These are phyloP conservation scores for Polydrusus tereticollis DNA, from an alignment of 2,888 invertebrate species.

Conservation along the genomic window DNA sequence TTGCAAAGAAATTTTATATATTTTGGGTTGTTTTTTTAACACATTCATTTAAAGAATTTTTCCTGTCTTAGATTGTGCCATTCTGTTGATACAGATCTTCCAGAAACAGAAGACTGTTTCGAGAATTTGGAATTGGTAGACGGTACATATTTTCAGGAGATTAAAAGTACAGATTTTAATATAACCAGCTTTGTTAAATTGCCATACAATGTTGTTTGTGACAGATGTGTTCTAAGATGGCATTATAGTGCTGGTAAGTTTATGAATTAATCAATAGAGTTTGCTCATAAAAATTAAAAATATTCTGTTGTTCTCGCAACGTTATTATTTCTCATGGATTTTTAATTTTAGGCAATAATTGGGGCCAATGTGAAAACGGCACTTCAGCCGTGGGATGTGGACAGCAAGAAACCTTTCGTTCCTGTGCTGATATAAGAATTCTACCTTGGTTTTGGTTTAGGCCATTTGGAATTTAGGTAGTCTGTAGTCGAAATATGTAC, in stretches of 20 bases:
- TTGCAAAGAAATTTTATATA: no score
- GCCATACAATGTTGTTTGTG: constrained; percentile 65
- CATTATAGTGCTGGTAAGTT: constrained; percentile 40
- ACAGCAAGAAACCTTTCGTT: constrained; percentile 62
- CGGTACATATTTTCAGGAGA: constrained; percentile 53
- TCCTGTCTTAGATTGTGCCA: constrained; percentile 57
- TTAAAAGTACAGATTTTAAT: constrained; percentile 48
- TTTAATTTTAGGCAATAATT: constrained; percentile 60
- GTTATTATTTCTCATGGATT: no score
- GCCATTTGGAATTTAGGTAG: neutral
- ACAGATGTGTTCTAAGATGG: constrained; percentile 69
- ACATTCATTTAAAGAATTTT: no score
- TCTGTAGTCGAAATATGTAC: no score
- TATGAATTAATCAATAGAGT: neutral
- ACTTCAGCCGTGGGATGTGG: constrained; percentile 60
- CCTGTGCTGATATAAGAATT: constrained; percentile 62
- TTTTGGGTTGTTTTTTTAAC: no score
- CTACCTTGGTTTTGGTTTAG: constrained; percentile 23
- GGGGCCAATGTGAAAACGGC: constrained; percentile 61
- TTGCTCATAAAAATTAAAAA: no score
- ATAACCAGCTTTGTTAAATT: constrained; percentile 60
- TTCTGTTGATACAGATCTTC: constrained; percentile 57
- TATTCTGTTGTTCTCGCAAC: no score
- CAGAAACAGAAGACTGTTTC: constrained; percentile 68
- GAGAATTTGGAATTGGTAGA: constrained; percentile 60